Conservation (phyloP, 2,113 vertebrate species). For the Petaurus breviceps region DNA sequence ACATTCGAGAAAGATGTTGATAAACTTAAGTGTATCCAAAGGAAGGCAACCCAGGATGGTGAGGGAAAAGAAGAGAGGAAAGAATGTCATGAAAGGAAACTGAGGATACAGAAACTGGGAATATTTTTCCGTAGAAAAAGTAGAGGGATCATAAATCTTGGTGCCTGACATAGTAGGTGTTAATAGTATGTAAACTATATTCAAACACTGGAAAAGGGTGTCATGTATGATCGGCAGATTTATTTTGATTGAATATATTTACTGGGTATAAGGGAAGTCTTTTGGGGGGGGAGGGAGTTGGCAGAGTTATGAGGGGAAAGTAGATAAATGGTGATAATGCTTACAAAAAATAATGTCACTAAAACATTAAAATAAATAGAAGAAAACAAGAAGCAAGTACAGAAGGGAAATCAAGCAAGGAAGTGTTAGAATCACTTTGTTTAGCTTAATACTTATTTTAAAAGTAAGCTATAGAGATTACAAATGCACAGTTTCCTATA, state of each 20-base stretch:
- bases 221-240: background rate
- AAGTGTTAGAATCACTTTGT: background rate
- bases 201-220: background rate
- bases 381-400: background rate
- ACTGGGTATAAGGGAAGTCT: background rate
- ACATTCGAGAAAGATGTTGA: background rate
- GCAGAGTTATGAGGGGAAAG: background rate
- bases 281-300: fast-evolving
- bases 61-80: background rate
- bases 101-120: background rate
- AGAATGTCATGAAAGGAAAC: background rate
- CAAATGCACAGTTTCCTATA: background rate
- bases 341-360: background rate
- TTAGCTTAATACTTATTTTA: background rate
- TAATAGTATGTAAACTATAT: background rate
- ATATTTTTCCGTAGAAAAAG: background rate
- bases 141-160: background rate
- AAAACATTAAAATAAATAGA: background rate
- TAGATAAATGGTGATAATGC: background rate
- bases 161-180: background rate
- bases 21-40: background rate
- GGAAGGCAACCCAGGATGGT: background rate
- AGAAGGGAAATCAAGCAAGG: background rate
- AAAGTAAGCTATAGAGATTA: background rate
- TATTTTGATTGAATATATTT: background rate